Evolutionary conservation across 2,888 invertebrate species (phyloP).

Genomic region (Dicycla oo): DNA sequence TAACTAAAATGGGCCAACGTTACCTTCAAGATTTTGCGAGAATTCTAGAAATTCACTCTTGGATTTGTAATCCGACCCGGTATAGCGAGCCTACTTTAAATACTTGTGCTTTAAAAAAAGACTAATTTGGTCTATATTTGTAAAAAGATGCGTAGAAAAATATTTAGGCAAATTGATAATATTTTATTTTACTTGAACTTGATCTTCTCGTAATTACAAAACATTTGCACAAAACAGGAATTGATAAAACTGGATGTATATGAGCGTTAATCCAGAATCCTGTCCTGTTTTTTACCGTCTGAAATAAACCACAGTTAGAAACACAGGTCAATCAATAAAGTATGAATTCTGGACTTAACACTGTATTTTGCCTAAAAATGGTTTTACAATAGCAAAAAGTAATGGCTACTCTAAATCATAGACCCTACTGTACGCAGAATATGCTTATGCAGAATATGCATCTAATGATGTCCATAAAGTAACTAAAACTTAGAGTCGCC

Average conservation of each 20-base stretch:
- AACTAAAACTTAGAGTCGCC: slow-evolving; percentile 66
- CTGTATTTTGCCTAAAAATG: slow-evolving; percentile 7
- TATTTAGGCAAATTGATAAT: not conserved
- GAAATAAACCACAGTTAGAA: not conserved
- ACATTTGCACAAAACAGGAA: not conserved
- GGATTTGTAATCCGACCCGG: not conserved
- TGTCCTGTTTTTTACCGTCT: too few species aligned
- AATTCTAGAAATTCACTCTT: not conserved
- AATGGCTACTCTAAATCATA: slow-evolving; percentile 34
- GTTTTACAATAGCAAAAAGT: not conserved
- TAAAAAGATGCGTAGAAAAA: not conserved
- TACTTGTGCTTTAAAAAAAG: not conserved
- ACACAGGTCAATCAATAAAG: slow-evolving; percentile 6
- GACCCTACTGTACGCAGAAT: slow-evolving; percentile 71
- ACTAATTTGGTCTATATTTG: not conserved
- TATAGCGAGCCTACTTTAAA: not conserved
- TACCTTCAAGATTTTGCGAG: too few species aligned
- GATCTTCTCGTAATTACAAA: slow-evolving; percentile 22
- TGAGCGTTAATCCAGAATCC: not conserved
- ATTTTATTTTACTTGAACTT: not conserved
- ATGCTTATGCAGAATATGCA: slow-evolving; percentile 74
- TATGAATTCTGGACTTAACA: not conserved
- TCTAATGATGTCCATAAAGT: slow-evolving; percentile 68
- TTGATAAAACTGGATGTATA: not conserved
- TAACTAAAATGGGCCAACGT: too few species aligned